Percentiles rank a stretch among this genome's conserved stretches.
phyloP scores from a whole-genome alignment of 35 echinoderm and acorn worm species.

The Nesometra sesokonis region DNA sequence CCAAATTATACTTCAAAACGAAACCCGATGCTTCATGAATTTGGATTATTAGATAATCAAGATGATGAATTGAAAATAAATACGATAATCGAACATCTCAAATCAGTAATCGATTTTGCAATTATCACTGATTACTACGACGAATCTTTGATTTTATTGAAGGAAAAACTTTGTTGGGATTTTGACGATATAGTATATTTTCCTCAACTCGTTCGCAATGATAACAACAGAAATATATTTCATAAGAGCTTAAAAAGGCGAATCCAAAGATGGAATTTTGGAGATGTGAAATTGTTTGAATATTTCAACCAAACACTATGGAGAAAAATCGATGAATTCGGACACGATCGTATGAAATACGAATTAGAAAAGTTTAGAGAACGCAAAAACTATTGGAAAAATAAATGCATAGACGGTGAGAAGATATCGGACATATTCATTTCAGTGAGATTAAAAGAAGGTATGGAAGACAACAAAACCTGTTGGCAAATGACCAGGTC shows the following conservation, averaged over 20 bases:
- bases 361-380: slow-evolving; percentile 12
- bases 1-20: background rate
- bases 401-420: background rate
- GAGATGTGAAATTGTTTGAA: slow-evolving; percentile 27
- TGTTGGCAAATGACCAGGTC: background rate
- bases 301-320: slow-evolving; percentile 53
- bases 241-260: background rate
- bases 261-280: slow-evolving; percentile 28
- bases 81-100: background rate
- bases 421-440: background rate
- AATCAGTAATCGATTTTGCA: background rate
- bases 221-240: background rate
- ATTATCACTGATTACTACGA: slow-evolving; percentile 51
- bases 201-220: background rate
- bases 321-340: slow-evolving; percentile 16
- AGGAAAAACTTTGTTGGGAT: slow-evolving; percentile 44
- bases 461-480: background rate
- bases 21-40: background rate
- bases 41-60: background rate
- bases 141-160: slow-evolving; percentile 51
- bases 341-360: slow-evolving; percentile 5
- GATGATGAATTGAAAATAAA: background rate
- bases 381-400: background rate
- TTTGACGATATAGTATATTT: slow-evolving; percentile 43
- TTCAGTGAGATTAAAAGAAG: background rate